Conservation (phyloP, 2,888 invertebrate genomes). For the Gnatocerus cornutus region DNA sequence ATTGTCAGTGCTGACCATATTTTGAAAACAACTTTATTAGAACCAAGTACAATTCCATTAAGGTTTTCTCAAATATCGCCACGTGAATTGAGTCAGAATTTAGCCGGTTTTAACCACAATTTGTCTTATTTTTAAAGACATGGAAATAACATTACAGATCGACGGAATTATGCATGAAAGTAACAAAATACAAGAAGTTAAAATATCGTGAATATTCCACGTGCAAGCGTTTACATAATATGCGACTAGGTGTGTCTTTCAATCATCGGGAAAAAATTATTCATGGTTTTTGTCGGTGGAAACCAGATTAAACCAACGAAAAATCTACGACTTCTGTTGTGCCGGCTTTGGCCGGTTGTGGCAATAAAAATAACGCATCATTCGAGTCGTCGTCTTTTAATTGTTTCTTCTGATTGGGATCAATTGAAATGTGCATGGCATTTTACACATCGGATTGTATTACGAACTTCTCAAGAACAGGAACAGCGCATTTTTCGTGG, state of each 20-base stretch:
- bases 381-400: constrained; percentile 38
- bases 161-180: too few species aligned
- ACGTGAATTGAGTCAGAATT: constrained; percentile 11
- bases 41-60: constrained; percentile 44
- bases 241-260: too few species aligned
- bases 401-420: constrained; percentile 55
- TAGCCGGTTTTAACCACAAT: constrained; percentile 31
- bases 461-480: neutral
- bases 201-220: neutral
- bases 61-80: constrained; percentile 21
- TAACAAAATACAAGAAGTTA: neutral
- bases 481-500: neutral
- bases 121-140: neutral
- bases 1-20: neutral
- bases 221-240: neutral
- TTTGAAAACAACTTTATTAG: constrained; percentile 31
- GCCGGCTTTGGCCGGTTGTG: constrained; percentile 24
- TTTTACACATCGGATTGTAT: neutral
- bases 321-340: constrained; percentile 36
- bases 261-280: neutral
- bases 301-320: constrained; percentile 61
- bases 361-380: constrained; percentile 36
- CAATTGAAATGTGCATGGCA: constrained; percentile 51
- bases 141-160: too few species aligned
- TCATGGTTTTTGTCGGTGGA: constrained; percentile 53